Evolutionary conservation across 1,140 invertebrate genomes (phyloP), one percentile per base, ranked within the genome.

Genomic region (Batillaria attramentaria): DNA sequence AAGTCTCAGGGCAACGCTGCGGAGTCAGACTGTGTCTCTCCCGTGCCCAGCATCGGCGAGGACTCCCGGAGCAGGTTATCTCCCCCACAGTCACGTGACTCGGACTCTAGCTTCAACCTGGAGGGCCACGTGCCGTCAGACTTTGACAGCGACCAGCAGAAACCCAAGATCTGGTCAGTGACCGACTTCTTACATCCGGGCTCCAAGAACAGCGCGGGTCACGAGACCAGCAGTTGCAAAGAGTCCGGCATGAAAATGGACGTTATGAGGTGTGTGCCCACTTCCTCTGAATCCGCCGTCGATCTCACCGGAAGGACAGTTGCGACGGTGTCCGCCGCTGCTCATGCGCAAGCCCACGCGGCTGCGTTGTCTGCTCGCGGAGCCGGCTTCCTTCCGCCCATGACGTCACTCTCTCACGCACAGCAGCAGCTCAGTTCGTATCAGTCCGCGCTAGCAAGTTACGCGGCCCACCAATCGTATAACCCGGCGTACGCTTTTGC

Each of bases 161-260:
- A 84, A 68, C 83, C 83, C 41, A 84, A 84, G 65, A 84, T 84
- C 65, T 84, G 83, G 83, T 84, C 83, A 24, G 83, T 84, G 20
- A 81, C 78, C 16, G 82, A 84, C 75, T 84, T 81, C 65, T 68
- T 81, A 31, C 60, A 78, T 33, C 77, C 78, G 24, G 70, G 43
- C 66, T 43, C 57, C 31, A 79, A 68, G 68, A 35, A 39, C 76
- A 20, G 24, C 18, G 8, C 20, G 24, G n/a, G 28, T 20, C 5
- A 4, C 28, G 72, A 74, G 41, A 60, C 31, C 39, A 62, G 42
- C 77, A 43, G 42, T 62, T 70, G 77, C 68, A 39, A 70, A 24
- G 77, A 70, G 43, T 70, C 77, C 24, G 68, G 77, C 66, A 74
- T 72, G 62, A 62, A 75, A 39, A 66, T 79, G 70, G 60, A 66